A percentile compares a stretch with the other conserved stretches of the same genome.
These are phyloP conservation scores for Pygmarrhopalites habei DNA, from an alignment of 1,140 invertebrate species.

Conservation along the genomic window DNA sequence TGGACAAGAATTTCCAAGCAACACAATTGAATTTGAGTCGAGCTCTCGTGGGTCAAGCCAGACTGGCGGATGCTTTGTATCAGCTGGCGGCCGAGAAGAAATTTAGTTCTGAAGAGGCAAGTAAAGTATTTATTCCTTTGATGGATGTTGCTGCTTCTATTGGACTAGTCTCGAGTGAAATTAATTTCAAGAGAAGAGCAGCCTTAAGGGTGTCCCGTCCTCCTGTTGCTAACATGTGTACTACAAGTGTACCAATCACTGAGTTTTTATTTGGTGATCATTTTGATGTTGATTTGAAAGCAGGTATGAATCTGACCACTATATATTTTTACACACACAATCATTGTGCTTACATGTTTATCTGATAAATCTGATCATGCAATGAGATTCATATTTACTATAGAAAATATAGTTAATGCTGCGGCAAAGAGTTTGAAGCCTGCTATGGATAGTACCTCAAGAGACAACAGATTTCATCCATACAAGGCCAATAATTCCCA, in stretches of 20 bases:
- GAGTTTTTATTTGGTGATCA: constrained; percentile 23
- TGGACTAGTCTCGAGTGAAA: constrained; percentile 1
- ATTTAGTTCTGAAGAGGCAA: not conserved
- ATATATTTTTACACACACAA: no score
- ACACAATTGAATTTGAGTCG: not conserved
- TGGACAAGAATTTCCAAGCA: not conserved
- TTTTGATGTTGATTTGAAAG: constrained; percentile 3
- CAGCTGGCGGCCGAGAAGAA: not conserved
- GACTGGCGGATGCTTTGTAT: constrained; percentile 7
- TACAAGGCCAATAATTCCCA: not conserved
- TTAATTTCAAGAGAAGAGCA: not conserved
- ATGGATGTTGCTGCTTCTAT: constrained; percentile 7
- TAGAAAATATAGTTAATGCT: no score
- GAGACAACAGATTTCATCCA: not conserved
- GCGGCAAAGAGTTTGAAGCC: not conserved
- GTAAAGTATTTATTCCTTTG: not conserved
- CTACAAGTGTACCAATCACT: not conserved
- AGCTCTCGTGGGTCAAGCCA: constrained; percentile 1
- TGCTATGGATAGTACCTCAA: not conserved
- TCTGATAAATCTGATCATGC: no score
- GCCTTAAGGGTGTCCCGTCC: not conserved
- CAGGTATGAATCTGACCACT: no score
- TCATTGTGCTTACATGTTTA: no score
- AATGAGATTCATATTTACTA: no score
- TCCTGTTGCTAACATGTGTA: constrained; percentile 12